Conservation (phyloP, 2,888 invertebrate species). For the Chloroclystis v-ata region DNA sequence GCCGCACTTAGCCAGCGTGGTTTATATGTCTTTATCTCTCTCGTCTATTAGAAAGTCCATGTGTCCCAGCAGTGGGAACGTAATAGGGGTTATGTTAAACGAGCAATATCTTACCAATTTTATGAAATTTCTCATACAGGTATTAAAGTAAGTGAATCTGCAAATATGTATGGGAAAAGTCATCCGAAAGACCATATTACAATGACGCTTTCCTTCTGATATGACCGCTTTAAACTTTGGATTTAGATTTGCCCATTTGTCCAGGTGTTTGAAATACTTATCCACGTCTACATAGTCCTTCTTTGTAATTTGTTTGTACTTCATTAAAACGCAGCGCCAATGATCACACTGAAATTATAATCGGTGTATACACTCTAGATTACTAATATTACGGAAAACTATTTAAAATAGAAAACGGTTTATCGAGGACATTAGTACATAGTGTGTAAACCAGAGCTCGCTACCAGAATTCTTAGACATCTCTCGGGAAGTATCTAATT, state of each 20-base stretch:
- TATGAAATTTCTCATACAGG: constrained; percentile 46
- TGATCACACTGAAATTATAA: constrained; percentile 43
- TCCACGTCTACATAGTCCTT: constrained; percentile 36
- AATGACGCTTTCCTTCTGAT: constrained; percentile 41
- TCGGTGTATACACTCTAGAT: too few relatives aligned
- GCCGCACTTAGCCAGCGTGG: not conserved
- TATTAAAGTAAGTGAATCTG: constrained; percentile 39
- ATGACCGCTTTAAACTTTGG: constrained; percentile 42
- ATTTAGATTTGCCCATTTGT: constrained; percentile 52
- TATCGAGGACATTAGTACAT: too few relatives aligned
- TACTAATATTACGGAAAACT: too few relatives aligned
- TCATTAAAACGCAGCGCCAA: constrained; percentile 50
- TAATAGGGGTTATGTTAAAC: too few relatives aligned
- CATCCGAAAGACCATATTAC: constrained; percentile 35
- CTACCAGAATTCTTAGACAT: too few relatives aligned
- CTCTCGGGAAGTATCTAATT: too few relatives aligned
- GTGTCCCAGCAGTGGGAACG: too few relatives aligned
- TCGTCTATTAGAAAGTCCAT: too few relatives aligned
- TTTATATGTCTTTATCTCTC: too few relatives aligned
- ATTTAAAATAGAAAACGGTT: too few relatives aligned
- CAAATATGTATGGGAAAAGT: constrained; percentile 41
- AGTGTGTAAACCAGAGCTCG: too few relatives aligned
- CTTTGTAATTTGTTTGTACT: constrained; percentile 40
- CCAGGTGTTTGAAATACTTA: constrained; percentile 49
- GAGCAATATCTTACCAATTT: constrained; percentile 40